A percentile compares a stretch with the other conserved stretches of the same genome.
Evolutionary conservation across 2,888 invertebrate genomes (phyloP).

Genomic region (Nebria salina): DNA sequence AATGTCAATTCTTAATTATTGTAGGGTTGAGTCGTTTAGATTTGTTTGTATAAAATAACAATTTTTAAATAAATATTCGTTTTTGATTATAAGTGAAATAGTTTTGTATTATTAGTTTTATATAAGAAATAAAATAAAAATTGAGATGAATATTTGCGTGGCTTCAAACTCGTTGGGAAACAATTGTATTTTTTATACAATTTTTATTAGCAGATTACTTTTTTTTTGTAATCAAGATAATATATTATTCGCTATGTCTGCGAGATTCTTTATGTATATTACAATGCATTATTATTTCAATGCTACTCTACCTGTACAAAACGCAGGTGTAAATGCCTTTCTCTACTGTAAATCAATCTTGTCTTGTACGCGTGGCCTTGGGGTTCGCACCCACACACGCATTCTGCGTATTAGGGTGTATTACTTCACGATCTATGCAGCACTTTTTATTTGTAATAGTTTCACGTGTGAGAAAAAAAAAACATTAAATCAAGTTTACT

Average conservation of each 20-base stretch:
- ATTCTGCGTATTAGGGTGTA: constrained; percentile 18
- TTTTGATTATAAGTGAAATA: background rate
- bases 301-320: constrained; percentile 3
- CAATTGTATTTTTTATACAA: background rate
- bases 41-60: background rate
- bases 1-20: background rate
- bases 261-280: background rate
- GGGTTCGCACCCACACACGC: constrained; percentile 33
- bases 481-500: background rate
- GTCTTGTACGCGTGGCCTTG: constrained; percentile 24
- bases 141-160: constrained; percentile 15
- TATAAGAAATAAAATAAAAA: background rate
- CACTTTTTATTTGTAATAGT: background rate
- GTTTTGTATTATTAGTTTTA: background rate
- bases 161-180: constrained; percentile 6
- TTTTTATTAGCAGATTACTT: constrained; percentile 11
- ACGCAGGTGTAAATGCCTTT: constrained; percentile 38
- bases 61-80: background rate
- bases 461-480: background rate
- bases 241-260: background rate
- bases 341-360: constrained; percentile 37
- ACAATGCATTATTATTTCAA: constrained; percentile 22
- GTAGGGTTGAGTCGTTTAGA: background rate
- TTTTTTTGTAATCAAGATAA: background rate
- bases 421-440: background rate